These are phyloP conservation scores for Carduelis carduelis DNA, from an alignment of 2,797 vertebrate genomes.

Conservation along the genomic window DNA sequence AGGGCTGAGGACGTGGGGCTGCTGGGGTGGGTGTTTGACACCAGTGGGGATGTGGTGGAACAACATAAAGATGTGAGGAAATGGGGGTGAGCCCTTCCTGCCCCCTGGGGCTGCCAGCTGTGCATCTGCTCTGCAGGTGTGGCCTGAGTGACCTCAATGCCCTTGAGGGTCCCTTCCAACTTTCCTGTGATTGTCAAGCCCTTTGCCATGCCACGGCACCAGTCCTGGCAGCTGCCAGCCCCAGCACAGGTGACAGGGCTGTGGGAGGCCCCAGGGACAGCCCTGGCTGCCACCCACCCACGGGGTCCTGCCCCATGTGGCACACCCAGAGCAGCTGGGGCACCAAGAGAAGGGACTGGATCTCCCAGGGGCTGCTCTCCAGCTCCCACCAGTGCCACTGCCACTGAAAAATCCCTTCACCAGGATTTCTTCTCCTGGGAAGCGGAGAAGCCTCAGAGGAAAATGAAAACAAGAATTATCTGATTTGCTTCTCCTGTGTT, in stretches of 20 bases:
- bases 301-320: neutral
- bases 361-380: neutral
- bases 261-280: neutral
- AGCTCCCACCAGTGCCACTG: neutral
- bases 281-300: neutral
- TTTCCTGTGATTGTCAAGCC: neutral
- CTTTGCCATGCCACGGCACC: rapidly evolving
- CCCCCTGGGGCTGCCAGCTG: neutral
- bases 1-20: neutral
- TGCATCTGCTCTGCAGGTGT: neutral
- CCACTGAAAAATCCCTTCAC: neutral
- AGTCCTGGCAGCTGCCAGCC: neutral
- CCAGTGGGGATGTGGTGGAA: rapidly evolving
- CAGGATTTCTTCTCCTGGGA: neutral
- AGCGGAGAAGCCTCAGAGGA: neutral
- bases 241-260: neutral
- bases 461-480: neutral
- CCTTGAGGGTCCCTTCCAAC: neutral
- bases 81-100: neutral
- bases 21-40: neutral
- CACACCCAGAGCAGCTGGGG: neutral
- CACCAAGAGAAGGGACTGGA: neutral
- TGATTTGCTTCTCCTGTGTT: neutral
- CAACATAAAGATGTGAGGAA: neutral
- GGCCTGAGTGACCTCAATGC: neutral